Base-by-base conservation (phyloP, 2,888 invertebrate genomes). In the Andrena hattorfiana region DNA sequence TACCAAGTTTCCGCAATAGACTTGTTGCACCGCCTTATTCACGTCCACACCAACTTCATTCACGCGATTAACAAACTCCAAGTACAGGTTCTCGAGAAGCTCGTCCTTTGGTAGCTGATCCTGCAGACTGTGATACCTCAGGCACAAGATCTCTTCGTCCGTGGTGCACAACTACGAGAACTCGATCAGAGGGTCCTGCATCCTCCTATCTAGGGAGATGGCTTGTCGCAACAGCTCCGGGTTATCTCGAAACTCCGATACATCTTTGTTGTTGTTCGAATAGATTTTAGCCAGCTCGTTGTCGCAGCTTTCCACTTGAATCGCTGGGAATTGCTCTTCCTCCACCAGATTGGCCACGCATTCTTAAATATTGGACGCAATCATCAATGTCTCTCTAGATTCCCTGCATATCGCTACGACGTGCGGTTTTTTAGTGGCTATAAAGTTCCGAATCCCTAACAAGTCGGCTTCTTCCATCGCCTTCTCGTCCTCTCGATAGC, bases 41-140 rank as follows among this genome's bases (percentile, higher is more conserved):
- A 99, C 97, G 91, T 99, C 99, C 0, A 99, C 98, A 10, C 99
- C 99, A 0, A 99, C 99, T 95, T 99, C 99, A 93, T 99, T 99
- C 0, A 99, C 98, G 75, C 98, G 95, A 93, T 99, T 99, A 0
- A 99, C 98, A 90, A 97, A 97, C 95, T 99, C 99, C 71, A 98
- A 94, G 84, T 97, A 97, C 2, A 99, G 95, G 35, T 97, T 97
- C 90, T 98, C 97, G 1, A 98, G 94, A 51, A 99, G 94, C 68
- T 98, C 97, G 74, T 99, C 99, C 91, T 98, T 98, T 0, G 96
- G 94, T 77, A 97, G 94, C 91, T 97, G 97, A 91, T 97, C 97
- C 94, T 97, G 97, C 63, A 99, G 94, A 0, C 97, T 96, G 94
- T 99, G 99, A 93, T 98, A 99, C 71, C 98, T 96, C 23, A 99